Conservation (phyloP, 1,140 invertebrate species). For the Phocides pigmalion region DNA sequence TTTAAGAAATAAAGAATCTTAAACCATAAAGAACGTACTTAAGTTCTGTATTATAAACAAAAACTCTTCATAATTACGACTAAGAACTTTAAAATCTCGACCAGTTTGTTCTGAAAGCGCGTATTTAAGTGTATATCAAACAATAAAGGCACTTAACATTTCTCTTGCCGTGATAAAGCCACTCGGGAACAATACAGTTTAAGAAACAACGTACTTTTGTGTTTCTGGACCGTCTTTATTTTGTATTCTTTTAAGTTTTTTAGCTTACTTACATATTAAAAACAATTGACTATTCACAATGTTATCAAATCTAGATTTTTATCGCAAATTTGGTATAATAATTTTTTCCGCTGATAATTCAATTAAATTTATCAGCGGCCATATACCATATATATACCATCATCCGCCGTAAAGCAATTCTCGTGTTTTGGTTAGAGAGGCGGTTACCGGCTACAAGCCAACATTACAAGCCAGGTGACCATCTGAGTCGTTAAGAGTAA, state of each 20-base stretch:
- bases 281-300: neutral
- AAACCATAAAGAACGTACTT: no score
- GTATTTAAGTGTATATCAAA: slow-evolving; percentile 20
- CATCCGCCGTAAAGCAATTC: no score
- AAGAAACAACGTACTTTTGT: slow-evolving; percentile 15
- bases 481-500: no score
- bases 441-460: no score
- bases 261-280: neutral
- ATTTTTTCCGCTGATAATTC: no score
- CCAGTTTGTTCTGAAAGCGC: neutral
- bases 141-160: slow-evolving; percentile 24
- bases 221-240: slow-evolving; percentile 10
- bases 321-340: no score
- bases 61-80: slow-evolving; percentile 14
- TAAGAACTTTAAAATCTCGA: slow-evolving; percentile 11
- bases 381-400: no score
- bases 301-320: no score
- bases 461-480: no score
- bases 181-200: slow-evolving; percentile 19
- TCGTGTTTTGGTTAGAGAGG: no score
- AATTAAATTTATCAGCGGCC: no score
- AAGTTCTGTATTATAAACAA: neutral
- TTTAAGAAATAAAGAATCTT: no score
- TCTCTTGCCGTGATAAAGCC: slow-evolving; percentile 20
- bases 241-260: slow-evolving; percentile 5